These are phyloP conservation scores for Drosophila tropicalis DNA, from an alignment of 1,140 invertebrate genomes.

Conservation along the genomic window DNA sequence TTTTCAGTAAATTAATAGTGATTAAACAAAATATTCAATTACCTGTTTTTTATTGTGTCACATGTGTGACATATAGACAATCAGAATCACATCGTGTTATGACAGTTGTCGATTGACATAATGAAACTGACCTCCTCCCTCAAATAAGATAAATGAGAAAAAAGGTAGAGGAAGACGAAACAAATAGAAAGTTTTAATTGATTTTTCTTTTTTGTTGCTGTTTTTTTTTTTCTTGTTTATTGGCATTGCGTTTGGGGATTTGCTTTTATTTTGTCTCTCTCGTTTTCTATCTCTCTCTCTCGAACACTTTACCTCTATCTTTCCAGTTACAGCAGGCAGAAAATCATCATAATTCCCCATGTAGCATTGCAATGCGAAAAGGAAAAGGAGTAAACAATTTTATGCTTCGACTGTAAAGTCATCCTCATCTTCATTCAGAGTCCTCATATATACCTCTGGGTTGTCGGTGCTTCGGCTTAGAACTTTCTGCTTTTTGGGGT, in stretches of 20 bases:
- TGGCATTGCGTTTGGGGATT: conserved; percentile 40
- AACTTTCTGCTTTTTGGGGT: conserved; percentile 45
- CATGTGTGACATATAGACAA: conserved; percentile 29
- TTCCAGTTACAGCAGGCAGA: conserved; percentile 26
- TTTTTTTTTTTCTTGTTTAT: conserved; percentile 16
- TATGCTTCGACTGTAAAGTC: conserved; percentile 48
- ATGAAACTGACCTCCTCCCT: conserved; percentile 18
- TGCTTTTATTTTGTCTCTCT: conserved; percentile 27
- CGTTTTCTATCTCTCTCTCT: background rate
- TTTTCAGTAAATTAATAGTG: conserved; percentile 8
- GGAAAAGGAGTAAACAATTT: conserved; percentile 54
- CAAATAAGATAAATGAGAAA: background rate
- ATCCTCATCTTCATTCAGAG: conserved; percentile 9
- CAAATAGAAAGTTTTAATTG: conserved; percentile 72
- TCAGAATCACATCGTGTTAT: conserved; percentile 46
- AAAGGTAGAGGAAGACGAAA: background rate
- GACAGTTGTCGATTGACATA: conserved; percentile 35
- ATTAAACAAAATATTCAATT: conserved; percentile 54
- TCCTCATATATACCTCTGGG: conserved; percentile 17
- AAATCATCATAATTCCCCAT: conserved; percentile 54
- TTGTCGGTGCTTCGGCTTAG: conserved; percentile 38
- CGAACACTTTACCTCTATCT: background rate
- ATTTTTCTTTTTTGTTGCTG: conserved; percentile 52
- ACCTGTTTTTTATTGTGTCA: conserved; percentile 54
- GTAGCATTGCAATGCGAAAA: conserved; percentile 42